Evolutionary conservation across 2,113 vertebrate genomes (phyloP), one percentile per base, ranked within the genome.

Genomic region (Phalacrocorax aristotelis): DNA sequence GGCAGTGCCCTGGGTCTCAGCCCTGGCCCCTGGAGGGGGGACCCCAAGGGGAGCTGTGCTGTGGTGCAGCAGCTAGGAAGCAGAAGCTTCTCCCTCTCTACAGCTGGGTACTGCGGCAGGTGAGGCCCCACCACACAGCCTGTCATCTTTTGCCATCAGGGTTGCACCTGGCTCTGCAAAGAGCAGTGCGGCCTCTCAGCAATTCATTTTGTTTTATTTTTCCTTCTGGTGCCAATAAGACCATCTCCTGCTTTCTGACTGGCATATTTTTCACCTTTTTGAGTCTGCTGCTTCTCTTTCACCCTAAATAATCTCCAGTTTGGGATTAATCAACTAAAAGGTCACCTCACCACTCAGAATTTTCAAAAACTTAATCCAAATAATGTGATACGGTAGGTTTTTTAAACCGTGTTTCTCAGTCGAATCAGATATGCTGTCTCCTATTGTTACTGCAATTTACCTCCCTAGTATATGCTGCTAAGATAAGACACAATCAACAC

Each of bases 391-490:
- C 0, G 5, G n/a, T 77, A 38, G 22, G 14, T 9, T 86, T 93
- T 91, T 70, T 62, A 61, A 84, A 72, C 74, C 22, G 34, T 80
- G 61, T 77, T 92, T 91, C 87, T 95, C 87, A 88, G 26, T 68
- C 0, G 3, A 95, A 94, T 93, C 84, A 90, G 77, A 91, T 97
- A 94, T 34, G 60, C 66, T 91, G 66, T 82, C 51, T 90, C 70
- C 87, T 91, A 86, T 96, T 96, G 86, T 89, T 87, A 85, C 51
- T 86, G 89, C 81, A 87, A 95, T 95, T 95, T 97, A 93, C 89
- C 89, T 94, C 84, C 78, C 71, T 83, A 80, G 81, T 95, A 91
- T 85, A 77, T 36, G 20, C 38, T 93, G 64, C 60, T 93, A 89
- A 94, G 66, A 95, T 93, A 93, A 94, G 92, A 91, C 64, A 95